These are phyloP conservation scores for Karalla daura DNA, from an alignment of 2,797 vertebrate species.

Conservation along the genomic window DNA sequence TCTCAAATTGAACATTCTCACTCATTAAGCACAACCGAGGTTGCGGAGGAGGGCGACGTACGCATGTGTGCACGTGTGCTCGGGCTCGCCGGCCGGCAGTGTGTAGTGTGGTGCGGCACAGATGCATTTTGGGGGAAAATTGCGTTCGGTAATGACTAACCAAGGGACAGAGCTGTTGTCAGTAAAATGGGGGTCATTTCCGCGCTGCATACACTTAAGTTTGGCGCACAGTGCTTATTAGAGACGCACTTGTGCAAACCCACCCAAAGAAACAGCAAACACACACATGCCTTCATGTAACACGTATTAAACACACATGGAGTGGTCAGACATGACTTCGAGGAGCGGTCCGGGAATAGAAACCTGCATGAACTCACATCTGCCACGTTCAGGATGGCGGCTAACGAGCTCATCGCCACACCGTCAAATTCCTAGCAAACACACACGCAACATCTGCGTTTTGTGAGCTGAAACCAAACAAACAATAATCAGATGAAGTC, in stretches of 20 bases:
- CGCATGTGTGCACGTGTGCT: constrained; percentile 37
- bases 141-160: constrained; percentile 65
- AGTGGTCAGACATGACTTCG: constrained; percentile 28
- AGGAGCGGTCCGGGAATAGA: constrained; percentile 34
- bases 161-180: constrained; percentile 40
- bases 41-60: constrained; percentile 3
- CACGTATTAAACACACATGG: constrained; percentile 51
- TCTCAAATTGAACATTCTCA: constrained; percentile 22
- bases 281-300: constrained; percentile 38
- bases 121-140: constrained; percentile 65
- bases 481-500: constrained; percentile 44
- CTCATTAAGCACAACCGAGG: constrained; percentile 15
- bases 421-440: constrained; percentile 65
- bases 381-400: constrained; percentile 22
- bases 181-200: constrained; percentile 67
- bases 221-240: constrained; percentile 68
- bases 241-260: constrained; percentile 40
- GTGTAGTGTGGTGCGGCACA: constrained; percentile 29
- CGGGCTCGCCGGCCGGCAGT: not conserved
- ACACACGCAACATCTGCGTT: constrained; percentile 55
- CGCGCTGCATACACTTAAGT: constrained; percentile 48
- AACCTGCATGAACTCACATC: constrained; percentile 53
- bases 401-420: constrained; percentile 41
- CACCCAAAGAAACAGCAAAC: constrained; percentile 33
- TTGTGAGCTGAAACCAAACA: constrained; percentile 55